Conservation (phyloP, 1,140 invertebrate species). For the Drosophila seguyi region DNA sequence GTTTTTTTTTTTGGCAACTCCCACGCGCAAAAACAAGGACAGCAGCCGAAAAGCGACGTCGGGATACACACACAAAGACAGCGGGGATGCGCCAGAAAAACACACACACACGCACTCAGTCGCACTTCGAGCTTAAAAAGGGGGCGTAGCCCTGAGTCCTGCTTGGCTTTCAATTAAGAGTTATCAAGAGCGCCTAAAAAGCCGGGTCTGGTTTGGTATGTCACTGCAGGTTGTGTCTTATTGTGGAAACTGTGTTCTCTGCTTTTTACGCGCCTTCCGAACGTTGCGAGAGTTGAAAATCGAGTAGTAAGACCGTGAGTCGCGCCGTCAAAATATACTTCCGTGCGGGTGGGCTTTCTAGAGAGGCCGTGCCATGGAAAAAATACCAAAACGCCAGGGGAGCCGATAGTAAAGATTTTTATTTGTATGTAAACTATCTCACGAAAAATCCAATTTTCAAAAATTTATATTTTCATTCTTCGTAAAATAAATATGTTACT, state of each 20-base stretch:
- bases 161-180: background rate
- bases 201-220: constrained; percentile 19
- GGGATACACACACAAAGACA: constrained; percentile 46
- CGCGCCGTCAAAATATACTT: constrained; percentile 7
- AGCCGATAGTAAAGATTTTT: background rate
- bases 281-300: constrained; percentile 8
- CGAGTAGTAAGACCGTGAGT: constrained; percentile 11
- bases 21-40: constrained; percentile 41
- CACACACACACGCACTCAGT: constrained; percentile 15
- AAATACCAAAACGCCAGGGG: background rate
- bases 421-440: no score
- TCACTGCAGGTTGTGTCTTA: constrained; percentile 12
- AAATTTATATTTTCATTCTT: no score
- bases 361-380: background rate
- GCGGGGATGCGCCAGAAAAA: constrained; percentile 29
- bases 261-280: constrained; percentile 15
- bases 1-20: constrained; percentile 33
- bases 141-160: constrained; percentile 15
- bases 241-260: background rate
- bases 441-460: no score
- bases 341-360: background rate
- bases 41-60: constrained; percentile 26
- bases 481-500: no score
- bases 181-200: background rate
- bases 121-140: background rate